Percentiles rank a stretch among this genome's conserved stretches.
Conservation (phyloP, 1,140 invertebrate species). For the Brachionus sp. region DNA sequence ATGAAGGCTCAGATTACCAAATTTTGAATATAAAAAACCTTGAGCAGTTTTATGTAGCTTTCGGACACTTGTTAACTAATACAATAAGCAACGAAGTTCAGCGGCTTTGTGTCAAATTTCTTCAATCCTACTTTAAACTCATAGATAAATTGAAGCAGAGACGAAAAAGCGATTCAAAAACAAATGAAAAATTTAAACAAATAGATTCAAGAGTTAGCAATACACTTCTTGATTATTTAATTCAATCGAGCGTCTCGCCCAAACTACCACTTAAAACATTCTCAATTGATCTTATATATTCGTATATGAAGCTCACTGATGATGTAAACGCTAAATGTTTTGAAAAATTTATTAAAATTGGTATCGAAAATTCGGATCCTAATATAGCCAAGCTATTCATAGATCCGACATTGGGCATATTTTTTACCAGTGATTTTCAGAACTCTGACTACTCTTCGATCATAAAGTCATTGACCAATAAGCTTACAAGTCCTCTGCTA, state of each 20-base stretch:
- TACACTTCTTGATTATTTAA: neutral
- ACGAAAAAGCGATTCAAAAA: neutral
- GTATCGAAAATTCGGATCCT: constrained; percentile 20
- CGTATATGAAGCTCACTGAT: constrained; percentile 41
- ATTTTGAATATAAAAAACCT: constrained; percentile 24
- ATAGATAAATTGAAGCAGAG: constrained; percentile 19
- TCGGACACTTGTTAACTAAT: neutral
- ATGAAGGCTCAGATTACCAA: neutral
- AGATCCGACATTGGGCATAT: constrained; percentile 53
- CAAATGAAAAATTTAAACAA: constrained; percentile 18
- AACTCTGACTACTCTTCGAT: constrained; percentile 54
- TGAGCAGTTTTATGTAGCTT: neutral
- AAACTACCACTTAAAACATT: constrained; percentile 21
- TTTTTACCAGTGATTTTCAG: constrained; percentile 57
- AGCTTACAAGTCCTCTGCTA: constrained; percentile 11
- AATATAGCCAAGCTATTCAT: constrained; percentile 25
- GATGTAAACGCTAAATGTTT: constrained; percentile 25
- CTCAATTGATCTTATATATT: constrained; percentile 41
- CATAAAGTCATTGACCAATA: constrained; percentile 54
- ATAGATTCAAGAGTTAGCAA: neutral
- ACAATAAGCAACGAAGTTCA: constrained; percentile 45
- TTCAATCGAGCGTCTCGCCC: neutral
- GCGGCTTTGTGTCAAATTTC: constrained; percentile 25
- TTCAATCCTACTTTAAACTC: constrained; percentile 40
- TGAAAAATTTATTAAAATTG: constrained; percentile 15